Conservation (phyloP, 2,113 vertebrate genomes). For the Accipiter cooperii region DNA sequence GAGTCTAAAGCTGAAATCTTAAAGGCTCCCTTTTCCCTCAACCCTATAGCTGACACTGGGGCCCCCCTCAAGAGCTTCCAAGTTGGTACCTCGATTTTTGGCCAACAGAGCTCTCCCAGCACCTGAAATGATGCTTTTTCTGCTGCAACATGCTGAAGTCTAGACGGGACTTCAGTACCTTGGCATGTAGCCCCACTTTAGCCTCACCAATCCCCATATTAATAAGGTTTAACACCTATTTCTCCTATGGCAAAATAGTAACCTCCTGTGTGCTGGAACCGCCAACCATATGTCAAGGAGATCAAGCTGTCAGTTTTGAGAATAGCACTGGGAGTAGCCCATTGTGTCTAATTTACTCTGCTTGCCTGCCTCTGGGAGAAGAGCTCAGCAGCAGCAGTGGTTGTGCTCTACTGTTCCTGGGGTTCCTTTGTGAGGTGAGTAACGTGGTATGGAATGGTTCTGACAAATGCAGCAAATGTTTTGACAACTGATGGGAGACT, state of each 20-base stretch:
- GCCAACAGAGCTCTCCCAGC: neutral
- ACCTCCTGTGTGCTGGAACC: neutral
- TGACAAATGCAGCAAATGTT: neutral
- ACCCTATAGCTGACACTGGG: neutral
- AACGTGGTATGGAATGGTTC: neutral
- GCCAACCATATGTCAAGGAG: neutral
- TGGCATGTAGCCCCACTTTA: neutral
- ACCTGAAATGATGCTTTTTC: neutral
- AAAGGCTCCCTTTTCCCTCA: neutral
- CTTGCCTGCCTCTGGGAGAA: neutral
- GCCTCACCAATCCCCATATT: neutral
- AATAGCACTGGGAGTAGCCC: neutral
- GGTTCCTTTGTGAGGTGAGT: neutral
- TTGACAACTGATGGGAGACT: neutral
- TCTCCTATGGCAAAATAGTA: neutral
- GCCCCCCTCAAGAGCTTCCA: neutral
- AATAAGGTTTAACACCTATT: neutral
- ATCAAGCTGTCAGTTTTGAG: neutral
- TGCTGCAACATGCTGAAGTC: neutral
- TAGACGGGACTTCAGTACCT: neutral
- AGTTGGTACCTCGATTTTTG: neutral
- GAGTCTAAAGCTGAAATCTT: neutral
- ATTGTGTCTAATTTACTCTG: neutral
- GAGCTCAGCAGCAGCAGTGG: neutral
- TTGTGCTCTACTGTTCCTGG: neutral